Conservation (phyloP, 1,140 invertebrate species). For the Berghia stephanieae region DNA sequence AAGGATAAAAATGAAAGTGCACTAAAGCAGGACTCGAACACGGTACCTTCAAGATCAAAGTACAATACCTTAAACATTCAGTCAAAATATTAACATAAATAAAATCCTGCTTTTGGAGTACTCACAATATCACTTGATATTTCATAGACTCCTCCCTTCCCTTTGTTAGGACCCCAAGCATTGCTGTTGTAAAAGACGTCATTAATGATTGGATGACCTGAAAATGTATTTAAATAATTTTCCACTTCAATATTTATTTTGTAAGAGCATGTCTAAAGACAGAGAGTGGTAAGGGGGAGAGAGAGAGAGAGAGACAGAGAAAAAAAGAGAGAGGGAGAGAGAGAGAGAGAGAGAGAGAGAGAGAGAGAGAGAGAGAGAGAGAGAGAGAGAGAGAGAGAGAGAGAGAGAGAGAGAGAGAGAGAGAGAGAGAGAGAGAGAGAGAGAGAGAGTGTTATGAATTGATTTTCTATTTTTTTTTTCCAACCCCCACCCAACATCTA, state of each 20-base stretch:
- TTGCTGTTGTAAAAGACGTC: constrained; percentile 84
- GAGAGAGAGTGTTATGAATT: too few relatives aligned
- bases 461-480: too few relatives aligned
- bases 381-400: neutral
- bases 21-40: too few relatives aligned
- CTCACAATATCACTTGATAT: constrained; percentile 84
- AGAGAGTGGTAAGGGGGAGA: neutral
- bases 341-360: neutral
- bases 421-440: too few relatives aligned
- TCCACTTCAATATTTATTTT: neutral
- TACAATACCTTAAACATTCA: too few relatives aligned
- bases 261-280: neutral
- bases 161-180: constrained; percentile 74
- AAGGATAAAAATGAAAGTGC: too few relatives aligned
- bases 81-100: too few relatives aligned
- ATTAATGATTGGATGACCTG: constrained; percentile 95
- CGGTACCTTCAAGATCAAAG: too few relatives aligned
- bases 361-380: too few relatives aligned
- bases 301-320: neutral
- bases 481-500: too few relatives aligned
- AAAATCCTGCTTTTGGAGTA: too few relatives aligned
- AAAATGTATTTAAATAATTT: constrained; percentile 16
- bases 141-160: constrained; percentile 90
- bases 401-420: neutral
- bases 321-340: neutral